Evolutionary conservation across 2,888 invertebrate genomes (phyloP).

Genomic region (Agrenia bidenticulata): DNA sequence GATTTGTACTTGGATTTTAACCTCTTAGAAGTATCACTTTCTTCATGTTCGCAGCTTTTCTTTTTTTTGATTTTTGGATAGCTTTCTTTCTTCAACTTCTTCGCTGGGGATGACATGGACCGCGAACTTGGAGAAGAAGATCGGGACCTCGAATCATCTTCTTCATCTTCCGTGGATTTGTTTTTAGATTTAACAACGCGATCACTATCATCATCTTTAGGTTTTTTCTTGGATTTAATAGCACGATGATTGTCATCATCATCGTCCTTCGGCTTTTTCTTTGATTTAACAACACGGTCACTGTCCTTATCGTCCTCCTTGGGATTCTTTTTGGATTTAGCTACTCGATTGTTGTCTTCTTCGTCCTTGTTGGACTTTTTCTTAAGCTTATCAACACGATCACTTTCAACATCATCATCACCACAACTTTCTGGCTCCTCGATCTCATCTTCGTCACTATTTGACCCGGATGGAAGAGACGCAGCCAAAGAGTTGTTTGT

Average conservation of each 20-base stretch:
- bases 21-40: slow-evolving; percentile 28
- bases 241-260: slow-evolving; percentile 20
- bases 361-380: slow-evolving; percentile 28
- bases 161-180: background rate
- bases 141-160: slow-evolving; percentile 55
- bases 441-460: slow-evolving; percentile 53
- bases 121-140: background rate
- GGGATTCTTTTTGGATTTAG: slow-evolving; percentile 26
- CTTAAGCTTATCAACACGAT: slow-evolving; percentile 53
- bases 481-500: slow-evolving; percentile 52
- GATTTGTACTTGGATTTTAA: slow-evolving; percentile 24
- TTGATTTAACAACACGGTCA: slow-evolving; percentile 21
- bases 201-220: slow-evolving; percentile 9
- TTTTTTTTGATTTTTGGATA: slow-evolving; percentile 16
- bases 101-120: background rate
- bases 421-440: slow-evolving; percentile 53
- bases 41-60: slow-evolving; percentile 7
- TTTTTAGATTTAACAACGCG: slow-evolving; percentile 24
- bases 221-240: slow-evolving; percentile 16
- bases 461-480: slow-evolving; percentile 42
- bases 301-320: slow-evolving; percentile 41
- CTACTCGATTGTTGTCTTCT: slow-evolving; percentile 17
- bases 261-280: slow-evolving; percentile 35
- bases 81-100: background rate
- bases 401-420: slow-evolving; percentile 57